Evolutionary conservation across 2,888 invertebrate species (phyloP).

Genomic region (Leucoptera coffeella): DNA sequence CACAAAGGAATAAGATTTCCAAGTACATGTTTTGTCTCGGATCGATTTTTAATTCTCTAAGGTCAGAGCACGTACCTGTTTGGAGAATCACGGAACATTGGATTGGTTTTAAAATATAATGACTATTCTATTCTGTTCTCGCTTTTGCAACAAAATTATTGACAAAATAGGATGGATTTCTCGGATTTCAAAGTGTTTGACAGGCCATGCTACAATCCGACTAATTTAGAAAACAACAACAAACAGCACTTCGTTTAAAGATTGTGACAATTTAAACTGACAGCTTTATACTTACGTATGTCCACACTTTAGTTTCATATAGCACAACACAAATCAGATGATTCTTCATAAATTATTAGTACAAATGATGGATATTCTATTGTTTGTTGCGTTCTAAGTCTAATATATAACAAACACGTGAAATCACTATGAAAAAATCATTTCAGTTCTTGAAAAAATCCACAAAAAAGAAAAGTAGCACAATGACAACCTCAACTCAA

Average conservation of each 20-base stretch:
- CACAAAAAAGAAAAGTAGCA: too few relatives aligned
- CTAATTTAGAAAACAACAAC: conserved; percentile 11
- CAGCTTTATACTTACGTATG: conserved; percentile 42
- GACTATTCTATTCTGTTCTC: conserved; percentile 5
- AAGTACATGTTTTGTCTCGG: neutral
- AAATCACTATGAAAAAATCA: too few relatives aligned
- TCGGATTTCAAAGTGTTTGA: conserved; percentile 10
- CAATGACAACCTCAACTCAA: too few relatives aligned
- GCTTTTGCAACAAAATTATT: conserved; percentile 15
- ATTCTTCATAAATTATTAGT: too few relatives aligned
- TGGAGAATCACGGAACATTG: conserved; percentile 26
- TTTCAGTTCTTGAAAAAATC: too few relatives aligned
- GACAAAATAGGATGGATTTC: conserved; percentile 22
- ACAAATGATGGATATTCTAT: too few relatives aligned
- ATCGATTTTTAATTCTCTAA: neutral
- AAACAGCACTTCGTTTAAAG: neutral
- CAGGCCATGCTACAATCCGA: conserved; percentile 14
- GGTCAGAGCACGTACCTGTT: neutral
- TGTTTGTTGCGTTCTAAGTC: too few relatives aligned
- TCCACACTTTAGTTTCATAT: conserved; percentile 38
- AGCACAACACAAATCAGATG: conserved; percentile 23
- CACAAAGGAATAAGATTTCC: conserved; percentile 4
- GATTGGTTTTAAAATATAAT: conserved; percentile 33
- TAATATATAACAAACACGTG: too few relatives aligned
- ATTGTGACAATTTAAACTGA: conserved; percentile 13